Percentiles rank a stretch among this genome's conserved stretches.
Evolutionary conservation across 1,140 invertebrate species (phyloP).

Genomic region (Centruroides vittatus): DNA sequence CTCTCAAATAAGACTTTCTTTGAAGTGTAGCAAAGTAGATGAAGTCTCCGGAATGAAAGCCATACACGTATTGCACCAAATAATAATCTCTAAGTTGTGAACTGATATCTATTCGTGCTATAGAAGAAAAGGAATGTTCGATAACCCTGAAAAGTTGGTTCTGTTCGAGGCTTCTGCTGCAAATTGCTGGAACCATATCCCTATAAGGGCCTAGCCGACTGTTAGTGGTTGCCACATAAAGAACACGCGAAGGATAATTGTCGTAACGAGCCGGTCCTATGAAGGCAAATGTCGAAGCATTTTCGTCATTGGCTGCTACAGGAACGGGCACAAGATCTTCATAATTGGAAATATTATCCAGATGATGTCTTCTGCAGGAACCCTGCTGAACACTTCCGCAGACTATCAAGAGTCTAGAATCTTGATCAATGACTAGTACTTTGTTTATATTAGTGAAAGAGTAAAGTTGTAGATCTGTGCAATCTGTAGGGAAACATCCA

Average conservation of each 20-base stretch:
- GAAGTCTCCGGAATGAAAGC: slow-evolving; percentile 84
- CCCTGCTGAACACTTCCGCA: slow-evolving; percentile 81
- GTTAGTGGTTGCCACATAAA: slow-evolving; percentile 90
- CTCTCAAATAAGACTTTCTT: slow-evolving; percentile 71
- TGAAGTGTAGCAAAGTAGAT: slow-evolving; percentile 94
- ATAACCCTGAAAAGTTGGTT: slow-evolving; percentile 61
- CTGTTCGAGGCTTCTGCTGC: slow-evolving; percentile 61
- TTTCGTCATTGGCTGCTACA: slow-evolving; percentile 82
- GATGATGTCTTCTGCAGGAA: slow-evolving; percentile 68
- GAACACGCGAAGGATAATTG: slow-evolving; percentile 45
- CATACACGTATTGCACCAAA: slow-evolving; percentile 88
- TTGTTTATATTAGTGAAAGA: slow-evolving; percentile 79
- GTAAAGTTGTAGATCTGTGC: slow-evolving; percentile 41
- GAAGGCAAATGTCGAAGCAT: slow-evolving; percentile 82
- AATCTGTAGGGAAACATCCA: slow-evolving; percentile 71
- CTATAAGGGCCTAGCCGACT: slow-evolving; percentile 80
- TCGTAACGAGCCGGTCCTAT: slow-evolving; percentile 78
- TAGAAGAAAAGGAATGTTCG: slow-evolving; percentile 38
- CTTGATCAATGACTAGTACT: slow-evolving; percentile 71
- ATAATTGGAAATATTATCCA: slow-evolving; percentile 60
- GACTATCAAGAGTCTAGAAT: slow-evolving; percentile 59
- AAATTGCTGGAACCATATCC: slow-evolving; percentile 83
- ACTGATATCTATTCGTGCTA: slow-evolving; percentile 68
- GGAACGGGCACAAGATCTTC: slow-evolving; percentile 58
- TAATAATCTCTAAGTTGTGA: slow-evolving; percentile 71